These are phyloP conservation scores for Drosophila nr. perissopoda DNA, from an alignment of 2,888 invertebrate species.

Conservation along the genomic window DNA sequence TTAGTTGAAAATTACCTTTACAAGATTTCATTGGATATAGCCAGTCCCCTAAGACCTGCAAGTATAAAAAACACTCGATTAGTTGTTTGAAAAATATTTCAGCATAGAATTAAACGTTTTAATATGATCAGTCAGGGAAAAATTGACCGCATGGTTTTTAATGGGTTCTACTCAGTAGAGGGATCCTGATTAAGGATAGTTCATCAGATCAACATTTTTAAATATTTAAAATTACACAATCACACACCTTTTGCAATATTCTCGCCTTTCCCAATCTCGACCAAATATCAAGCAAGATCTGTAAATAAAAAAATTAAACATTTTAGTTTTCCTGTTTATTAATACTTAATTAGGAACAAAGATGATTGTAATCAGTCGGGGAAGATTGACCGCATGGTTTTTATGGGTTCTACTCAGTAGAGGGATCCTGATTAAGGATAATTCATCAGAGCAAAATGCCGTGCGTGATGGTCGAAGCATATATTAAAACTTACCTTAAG, in stretches of 20 bases:
- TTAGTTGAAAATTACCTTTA: slow-evolving; percentile 21
- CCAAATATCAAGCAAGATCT: neutral
- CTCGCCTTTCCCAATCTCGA: neutral
- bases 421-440: slow-evolving; percentile 72
- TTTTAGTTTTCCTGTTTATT: neutral
- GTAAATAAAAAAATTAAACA: neutral
- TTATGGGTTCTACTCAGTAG: slow-evolving; percentile 75
- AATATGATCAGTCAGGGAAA: slow-evolving; percentile 57
- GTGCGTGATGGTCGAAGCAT: neutral
- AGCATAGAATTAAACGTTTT: neutral
- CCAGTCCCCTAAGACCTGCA: slow-evolving; percentile 1
- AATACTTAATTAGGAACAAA: neutral
- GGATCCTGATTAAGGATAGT: slow-evolving; percentile 69
- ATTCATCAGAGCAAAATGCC: slow-evolving; percentile 51
- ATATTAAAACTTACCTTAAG: slow-evolving; percentile 24
- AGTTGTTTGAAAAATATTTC: neutral
- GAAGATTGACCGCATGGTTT: slow-evolving; percentile 69
- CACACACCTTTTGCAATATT: slow-evolving; percentile 26
- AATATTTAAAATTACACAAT: neutral
- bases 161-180: slow-evolving; percentile 76
- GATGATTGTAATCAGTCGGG: slow-evolving; percentile 50
- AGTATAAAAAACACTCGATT: neutral
- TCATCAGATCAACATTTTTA: slow-evolving; percentile 53
- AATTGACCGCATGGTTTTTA: slow-evolving; percentile 69
- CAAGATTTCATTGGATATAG: neutral